Percentiles rank a stretch among this genome's conserved stretches.
These are phyloP conservation scores for Drosophila mayri DNA, from an alignment of 1,140 invertebrate species.

Conservation along the genomic window DNA sequence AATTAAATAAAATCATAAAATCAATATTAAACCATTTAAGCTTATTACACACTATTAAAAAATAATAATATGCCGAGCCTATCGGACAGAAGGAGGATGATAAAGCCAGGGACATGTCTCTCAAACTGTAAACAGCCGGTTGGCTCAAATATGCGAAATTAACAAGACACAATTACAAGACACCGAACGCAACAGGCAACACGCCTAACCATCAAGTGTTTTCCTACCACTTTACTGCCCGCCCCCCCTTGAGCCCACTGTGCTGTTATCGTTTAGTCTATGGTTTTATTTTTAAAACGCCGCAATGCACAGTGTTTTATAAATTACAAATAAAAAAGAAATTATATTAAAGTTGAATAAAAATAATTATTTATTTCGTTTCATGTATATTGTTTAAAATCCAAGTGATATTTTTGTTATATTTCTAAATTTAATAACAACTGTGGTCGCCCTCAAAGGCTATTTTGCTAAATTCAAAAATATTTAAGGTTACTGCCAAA, in stretches of 20 bases:
- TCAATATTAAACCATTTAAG: background rate
- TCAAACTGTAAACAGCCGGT: conserved; percentile 77
- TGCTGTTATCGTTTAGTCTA: conserved; percentile 80
- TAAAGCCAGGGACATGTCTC: conserved; percentile 39
- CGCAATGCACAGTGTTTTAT: conserved; percentile 32
- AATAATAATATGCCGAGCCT: conserved; percentile 12
- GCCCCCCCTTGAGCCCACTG: conserved; percentile 20
- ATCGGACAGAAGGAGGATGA: conserved; percentile 6
- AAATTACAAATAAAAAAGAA: too few relatives aligned
- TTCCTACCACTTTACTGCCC: conserved; percentile 11
- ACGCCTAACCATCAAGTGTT: conserved; percentile 45
- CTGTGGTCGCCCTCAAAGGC: too few relatives aligned
- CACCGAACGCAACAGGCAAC: conserved; percentile 64
- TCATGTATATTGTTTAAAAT: too few relatives aligned
- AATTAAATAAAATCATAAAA: background rate
- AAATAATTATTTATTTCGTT: too few relatives aligned
- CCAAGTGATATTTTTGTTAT: too few relatives aligned
- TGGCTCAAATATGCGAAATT: conserved; percentile 80
- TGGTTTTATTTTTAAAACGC: conserved; percentile 80
- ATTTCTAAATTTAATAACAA: too few relatives aligned
- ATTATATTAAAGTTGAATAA: too few relatives aligned
- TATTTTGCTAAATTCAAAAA: too few relatives aligned
- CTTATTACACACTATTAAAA: conserved; percentile 6
- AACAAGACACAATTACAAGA: conserved; percentile 82
- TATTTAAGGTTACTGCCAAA: background rate